phyloP scores from a whole-genome alignment of 1,140 invertebrate species.

The Lepidurus arcticus region DNA sequence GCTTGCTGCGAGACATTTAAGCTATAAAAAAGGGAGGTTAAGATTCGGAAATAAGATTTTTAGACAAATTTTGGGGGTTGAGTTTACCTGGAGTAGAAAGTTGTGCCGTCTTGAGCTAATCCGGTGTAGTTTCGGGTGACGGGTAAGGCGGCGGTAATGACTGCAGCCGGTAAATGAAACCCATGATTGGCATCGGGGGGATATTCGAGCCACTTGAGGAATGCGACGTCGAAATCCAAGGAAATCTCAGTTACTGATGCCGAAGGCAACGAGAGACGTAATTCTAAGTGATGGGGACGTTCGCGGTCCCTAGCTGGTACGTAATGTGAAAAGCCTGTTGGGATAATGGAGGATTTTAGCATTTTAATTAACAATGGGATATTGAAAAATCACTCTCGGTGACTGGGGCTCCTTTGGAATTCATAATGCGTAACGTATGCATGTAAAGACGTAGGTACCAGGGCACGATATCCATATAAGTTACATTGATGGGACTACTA shows the following conservation, averaged over 20 bases:
- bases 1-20: conserved; percentile 51
- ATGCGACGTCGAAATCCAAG: conserved; percentile 87
- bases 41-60: background rate
- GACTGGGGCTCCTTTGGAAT: conserved; percentile 25
- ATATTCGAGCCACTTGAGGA: conserved; percentile 97
- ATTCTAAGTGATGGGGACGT: conserved; percentile 82
- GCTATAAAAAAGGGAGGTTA: conserved; percentile 43
- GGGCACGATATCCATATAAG: conserved; percentile 62
- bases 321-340: conserved; percentile 51
- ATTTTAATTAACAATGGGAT: conserved; percentile 7
- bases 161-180: conserved; percentile 82
- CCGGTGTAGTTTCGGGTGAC: conserved; percentile 71
- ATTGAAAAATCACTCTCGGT: conserved; percentile 30
- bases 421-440: conserved; percentile 60
- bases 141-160: conserved; percentile 70
- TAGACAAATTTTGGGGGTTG: background rate
- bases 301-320: conserved; percentile 75
- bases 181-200: conserved; percentile 99
- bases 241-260: conserved; percentile 72
- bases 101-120: conserved; percentile 62
- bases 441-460: conserved; percentile 92
- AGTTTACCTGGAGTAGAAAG: conserved; percentile 54
- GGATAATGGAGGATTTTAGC: background rate
- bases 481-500: conserved; percentile 55
- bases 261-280: conserved; percentile 71